Percentiles rank a stretch among this genome's conserved stretches.
Evolutionary conservation across 2,888 invertebrate genomes (phyloP).

Genomic region (Leucoma salicis): DNA sequence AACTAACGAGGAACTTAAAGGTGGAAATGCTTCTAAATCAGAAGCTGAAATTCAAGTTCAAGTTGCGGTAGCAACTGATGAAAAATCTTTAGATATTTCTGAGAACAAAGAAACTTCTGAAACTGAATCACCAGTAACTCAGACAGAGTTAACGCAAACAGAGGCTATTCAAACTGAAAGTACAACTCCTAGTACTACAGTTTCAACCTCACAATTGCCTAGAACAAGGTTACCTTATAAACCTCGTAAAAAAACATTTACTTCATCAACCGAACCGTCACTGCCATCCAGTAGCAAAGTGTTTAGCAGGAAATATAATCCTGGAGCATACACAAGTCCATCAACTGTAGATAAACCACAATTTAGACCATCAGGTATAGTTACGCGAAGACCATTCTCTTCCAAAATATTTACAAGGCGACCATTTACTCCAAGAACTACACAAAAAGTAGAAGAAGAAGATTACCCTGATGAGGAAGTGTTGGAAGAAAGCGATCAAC

Average conservation of each 20-base stretch:
- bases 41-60: slow-evolving; percentile 21
- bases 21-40: background rate
- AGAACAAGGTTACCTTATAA: slow-evolving; percentile 65
- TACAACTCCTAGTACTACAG: slow-evolving; percentile 54
- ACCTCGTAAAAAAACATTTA: slow-evolving; percentile 64
- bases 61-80: slow-evolving; percentile 42
- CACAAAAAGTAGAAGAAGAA: slow-evolving; percentile 58
- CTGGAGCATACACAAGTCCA: slow-evolving; percentile 73
- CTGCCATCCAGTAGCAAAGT: slow-evolving; percentile 60
- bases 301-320: slow-evolving; percentile 76
- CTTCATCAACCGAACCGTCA: slow-evolving; percentile 67
- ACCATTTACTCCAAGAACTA: slow-evolving; percentile 68
- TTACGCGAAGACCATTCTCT: slow-evolving; percentile 62
- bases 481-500: slow-evolving; percentile 49
- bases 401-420: slow-evolving; percentile 61
- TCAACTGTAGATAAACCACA: slow-evolving; percentile 56
- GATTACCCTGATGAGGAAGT: slow-evolving; percentile 64
- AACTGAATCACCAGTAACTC: slow-evolving; percentile 32
- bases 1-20: background rate
- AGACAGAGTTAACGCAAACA: slow-evolving; percentile 26
- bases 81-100: slow-evolving; percentile 47
- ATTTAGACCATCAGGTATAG: slow-evolving; percentile 43
- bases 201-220: slow-evolving; percentile 42
- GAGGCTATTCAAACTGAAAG: slow-evolving; percentile 50
- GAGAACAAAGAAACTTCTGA: slow-evolving; percentile 36